A percentile compares a stretch with the other conserved stretches of the same genome.
phyloP scores from a whole-genome alignment of 2,888 invertebrate species.

The Toxonevra muliebris region DNA sequence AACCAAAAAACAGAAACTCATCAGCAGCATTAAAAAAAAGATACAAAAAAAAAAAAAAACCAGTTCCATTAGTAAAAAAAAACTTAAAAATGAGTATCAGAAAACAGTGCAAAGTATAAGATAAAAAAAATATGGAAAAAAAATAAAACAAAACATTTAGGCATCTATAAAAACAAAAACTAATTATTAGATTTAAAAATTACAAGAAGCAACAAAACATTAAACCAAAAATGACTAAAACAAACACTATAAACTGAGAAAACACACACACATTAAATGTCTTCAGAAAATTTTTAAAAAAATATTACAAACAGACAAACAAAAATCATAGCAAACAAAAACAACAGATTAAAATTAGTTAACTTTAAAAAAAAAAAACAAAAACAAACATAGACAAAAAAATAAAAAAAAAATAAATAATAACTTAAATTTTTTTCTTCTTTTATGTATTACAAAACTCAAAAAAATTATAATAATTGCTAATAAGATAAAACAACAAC shows the following conservation, averaged over 20 bases:
- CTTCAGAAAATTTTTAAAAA: neutral
- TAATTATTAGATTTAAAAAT: too few relatives aligned
- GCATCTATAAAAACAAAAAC: conserved; percentile 11
- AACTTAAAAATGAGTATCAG: neutral
- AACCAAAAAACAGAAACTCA: conserved; percentile 31
- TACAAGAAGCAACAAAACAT: neutral
- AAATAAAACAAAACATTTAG: conserved; percentile 23
- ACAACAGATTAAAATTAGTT: too few relatives aligned
- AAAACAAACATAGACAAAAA: too few relatives aligned
- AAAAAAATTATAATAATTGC: neutral
- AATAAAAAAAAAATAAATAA: too few relatives aligned
- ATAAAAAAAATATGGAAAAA: neutral
- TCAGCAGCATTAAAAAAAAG: conserved; percentile 19
- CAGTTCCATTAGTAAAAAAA: neutral
- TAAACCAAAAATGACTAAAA: neutral
- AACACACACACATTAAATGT: neutral
- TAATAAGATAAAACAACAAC: neutral
- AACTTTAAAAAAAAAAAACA: too few relatives aligned
- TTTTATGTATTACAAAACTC: neutral
- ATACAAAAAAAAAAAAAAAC: neutral
- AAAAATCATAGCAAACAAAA: neutral
- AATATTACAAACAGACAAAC: neutral
- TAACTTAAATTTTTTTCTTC: too few relatives aligned
- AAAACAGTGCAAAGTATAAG: too few relatives aligned
- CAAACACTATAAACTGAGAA: neutral